phyloP scores from a whole-genome alignment of 2,888 invertebrate species.

The Oscheius sp. region DNA sequence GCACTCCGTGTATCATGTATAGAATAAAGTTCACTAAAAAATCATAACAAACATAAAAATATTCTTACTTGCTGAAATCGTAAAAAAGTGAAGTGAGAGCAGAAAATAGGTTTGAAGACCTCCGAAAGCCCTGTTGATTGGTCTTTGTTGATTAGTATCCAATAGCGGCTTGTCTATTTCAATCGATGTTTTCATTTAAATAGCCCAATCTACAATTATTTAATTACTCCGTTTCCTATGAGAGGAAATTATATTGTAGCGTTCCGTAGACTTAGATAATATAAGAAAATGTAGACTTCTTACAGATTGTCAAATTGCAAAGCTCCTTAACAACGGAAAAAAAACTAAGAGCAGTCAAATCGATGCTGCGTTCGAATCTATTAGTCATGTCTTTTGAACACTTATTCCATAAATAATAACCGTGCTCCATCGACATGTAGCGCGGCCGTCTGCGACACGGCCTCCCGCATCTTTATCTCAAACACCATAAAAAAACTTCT shows the following conservation, averaged over 20 bases:
- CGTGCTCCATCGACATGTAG: slow-evolving; percentile 8
- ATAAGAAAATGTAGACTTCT: too few relatives aligned
- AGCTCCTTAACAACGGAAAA: background rate
- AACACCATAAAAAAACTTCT: slow-evolving; percentile 19
- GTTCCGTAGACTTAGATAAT: too few relatives aligned
- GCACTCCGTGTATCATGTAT: slow-evolving; percentile 21
- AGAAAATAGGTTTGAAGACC: too few relatives aligned
- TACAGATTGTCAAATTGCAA: too few relatives aligned
- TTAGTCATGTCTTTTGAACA: slow-evolving; percentile 6
- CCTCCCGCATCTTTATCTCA: slow-evolving; percentile 17
- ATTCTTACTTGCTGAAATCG: slow-evolving; percentile 6
- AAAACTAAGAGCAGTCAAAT: background rate
- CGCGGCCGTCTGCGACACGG: slow-evolving; percentile 17
- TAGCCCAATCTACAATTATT: too few relatives aligned
- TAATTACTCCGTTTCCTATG: too few relatives aligned
- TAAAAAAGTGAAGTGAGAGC: slow-evolving; percentile 5
- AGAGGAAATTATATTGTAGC: too few relatives aligned
- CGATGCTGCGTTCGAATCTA: background rate
- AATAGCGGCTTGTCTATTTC: too few relatives aligned
- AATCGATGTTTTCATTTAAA: too few relatives aligned
- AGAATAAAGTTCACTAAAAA: slow-evolving; percentile 9
- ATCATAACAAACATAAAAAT: background rate
- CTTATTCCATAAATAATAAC: slow-evolving; percentile 5
- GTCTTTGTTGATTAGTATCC: too few relatives aligned
- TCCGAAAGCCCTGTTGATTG: too few relatives aligned